Percentiles rank a stretch among this genome's conserved stretches.
Evolutionary conservation across 2,888 invertebrate species (phyloP).

Genomic region (Dusona sp.): DNA sequence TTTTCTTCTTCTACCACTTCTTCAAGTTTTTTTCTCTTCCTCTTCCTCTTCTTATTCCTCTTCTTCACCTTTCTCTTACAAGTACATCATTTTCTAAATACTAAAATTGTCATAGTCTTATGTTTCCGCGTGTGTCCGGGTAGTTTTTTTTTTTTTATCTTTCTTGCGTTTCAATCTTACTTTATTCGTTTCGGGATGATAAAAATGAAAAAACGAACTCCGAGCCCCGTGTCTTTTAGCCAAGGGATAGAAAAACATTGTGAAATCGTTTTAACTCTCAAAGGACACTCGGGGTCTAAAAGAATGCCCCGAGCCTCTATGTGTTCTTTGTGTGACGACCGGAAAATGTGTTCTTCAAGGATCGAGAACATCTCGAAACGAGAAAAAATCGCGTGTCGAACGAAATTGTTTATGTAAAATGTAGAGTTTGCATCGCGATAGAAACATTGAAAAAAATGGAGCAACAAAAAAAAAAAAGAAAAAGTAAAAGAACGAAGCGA

Average conservation of each 20-base stretch:
- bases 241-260: conserved; percentile 30
- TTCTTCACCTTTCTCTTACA: conserved; percentile 6
- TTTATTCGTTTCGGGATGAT: conserved; percentile 24
- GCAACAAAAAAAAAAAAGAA: conserved; percentile 1
- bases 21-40: not conserved
- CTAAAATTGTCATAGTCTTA: conserved; percentile 51
- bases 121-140: conserved; percentile 35
- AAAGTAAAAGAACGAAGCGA: conserved; percentile 4
- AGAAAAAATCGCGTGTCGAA: not conserved
- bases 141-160: not conserved
- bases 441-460: conserved; percentile 17
- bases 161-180: conserved; percentile 17
- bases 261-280: not conserved
- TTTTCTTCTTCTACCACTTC: not conserved
- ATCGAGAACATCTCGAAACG: not conserved
- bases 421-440: conserved; percentile 20
- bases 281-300: not conserved
- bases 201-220: conserved; percentile 51
- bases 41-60: not conserved
- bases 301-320: not conserved
- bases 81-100: conserved; percentile 44
- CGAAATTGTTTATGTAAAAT: not conserved
- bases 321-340: not conserved
- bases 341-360: not conserved
- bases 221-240: conserved; percentile 32